These are phyloP conservation scores for Gortyna flavago DNA, from an alignment of 2,888 invertebrate genomes.

Conservation along the genomic window DNA sequence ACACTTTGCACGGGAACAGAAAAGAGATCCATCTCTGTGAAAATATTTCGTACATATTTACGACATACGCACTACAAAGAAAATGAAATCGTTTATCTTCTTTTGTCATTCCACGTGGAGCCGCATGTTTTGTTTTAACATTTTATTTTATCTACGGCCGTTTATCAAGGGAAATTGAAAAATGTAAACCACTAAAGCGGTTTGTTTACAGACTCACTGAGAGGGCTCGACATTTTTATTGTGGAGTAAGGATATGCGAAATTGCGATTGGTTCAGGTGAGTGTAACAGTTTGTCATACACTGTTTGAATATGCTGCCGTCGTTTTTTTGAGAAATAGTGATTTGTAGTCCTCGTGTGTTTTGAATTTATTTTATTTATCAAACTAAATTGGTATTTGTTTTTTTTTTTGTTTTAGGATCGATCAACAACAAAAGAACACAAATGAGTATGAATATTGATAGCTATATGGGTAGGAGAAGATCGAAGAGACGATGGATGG, in stretches of 20 bases:
- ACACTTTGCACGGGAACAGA: slow-evolving; percentile 44
- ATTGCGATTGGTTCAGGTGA: slow-evolving; percentile 54
- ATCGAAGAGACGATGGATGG: background rate
- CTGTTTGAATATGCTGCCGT: slow-evolving; percentile 11
- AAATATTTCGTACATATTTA: slow-evolving; percentile 63
- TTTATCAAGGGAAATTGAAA: slow-evolving; percentile 63
- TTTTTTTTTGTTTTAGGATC: background rate
- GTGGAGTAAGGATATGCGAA: slow-evolving; percentile 34
- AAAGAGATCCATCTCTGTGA: slow-evolving; percentile 50
- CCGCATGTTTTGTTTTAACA: slow-evolving; percentile 63
- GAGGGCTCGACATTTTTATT: slow-evolving; percentile 51
- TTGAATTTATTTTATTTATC: slow-evolving; percentile 18
- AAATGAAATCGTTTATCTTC: slow-evolving; percentile 68
- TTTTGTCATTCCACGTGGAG: slow-evolving; percentile 65
- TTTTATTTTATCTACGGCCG: slow-evolving; percentile 61
- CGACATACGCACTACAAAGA: slow-evolving; percentile 60
- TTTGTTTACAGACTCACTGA: slow-evolving; percentile 60
- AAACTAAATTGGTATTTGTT: background rate
- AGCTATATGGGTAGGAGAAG: background rate
- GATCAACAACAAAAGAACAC: background rate
- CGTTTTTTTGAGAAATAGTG: slow-evolving; percentile 16
- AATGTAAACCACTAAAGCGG: slow-evolving; percentile 58
- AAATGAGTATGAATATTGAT: background rate
- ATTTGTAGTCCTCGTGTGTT: slow-evolving; percentile 37
- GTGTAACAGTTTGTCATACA: slow-evolving; percentile 41